Percentiles rank a stretch among this genome's conserved stretches.
Evolutionary conservation across 2,888 invertebrate species (phyloP).

Genomic region (Phortica okadai): DNA sequence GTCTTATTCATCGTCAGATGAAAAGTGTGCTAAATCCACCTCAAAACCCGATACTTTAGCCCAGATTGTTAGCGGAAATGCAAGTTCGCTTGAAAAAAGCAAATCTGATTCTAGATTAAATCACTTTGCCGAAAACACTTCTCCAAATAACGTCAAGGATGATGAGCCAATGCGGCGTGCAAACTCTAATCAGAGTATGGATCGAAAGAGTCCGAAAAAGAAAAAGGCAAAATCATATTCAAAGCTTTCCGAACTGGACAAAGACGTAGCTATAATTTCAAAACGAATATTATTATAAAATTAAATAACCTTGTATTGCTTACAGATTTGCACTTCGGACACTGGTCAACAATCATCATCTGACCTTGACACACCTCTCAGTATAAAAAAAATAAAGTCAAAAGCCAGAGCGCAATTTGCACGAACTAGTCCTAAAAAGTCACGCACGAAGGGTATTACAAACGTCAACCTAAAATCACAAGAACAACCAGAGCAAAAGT

Average conservation of each 20-base stretch:
- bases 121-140: constrained; percentile 73
- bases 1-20: constrained; percentile 48
- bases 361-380: constrained; percentile 73
- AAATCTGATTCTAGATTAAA: constrained; percentile 82
- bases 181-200: constrained; percentile 79
- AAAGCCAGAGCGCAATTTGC: constrained; percentile 73
- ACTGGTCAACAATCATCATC: constrained; percentile 75
- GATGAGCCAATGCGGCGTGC: constrained; percentile 77
- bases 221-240: constrained; percentile 80
- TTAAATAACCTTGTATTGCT: background rate
- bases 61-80: constrained; percentile 49
- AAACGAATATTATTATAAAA: background rate
- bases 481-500: constrained; percentile 43
- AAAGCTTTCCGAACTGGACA: constrained; percentile 78
- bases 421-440: constrained; percentile 72
- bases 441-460: constrained; percentile 68
- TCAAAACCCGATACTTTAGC: constrained; percentile 37
- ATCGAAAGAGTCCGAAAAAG: constrained; percentile 75
- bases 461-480: constrained; percentile 51
- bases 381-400: constrained; percentile 74
- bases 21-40: constrained; percentile 43
- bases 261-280: constrained; percentile 70
- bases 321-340: constrained; percentile 72
- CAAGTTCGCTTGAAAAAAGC: constrained; percentile 79
- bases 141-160: constrained; percentile 53